Percentiles rank a stretch among this genome's conserved stretches.
These are phyloP conservation scores for Podarcis muralis DNA, from an alignment of 2,113 vertebrate species.

Conservation along the genomic window DNA sequence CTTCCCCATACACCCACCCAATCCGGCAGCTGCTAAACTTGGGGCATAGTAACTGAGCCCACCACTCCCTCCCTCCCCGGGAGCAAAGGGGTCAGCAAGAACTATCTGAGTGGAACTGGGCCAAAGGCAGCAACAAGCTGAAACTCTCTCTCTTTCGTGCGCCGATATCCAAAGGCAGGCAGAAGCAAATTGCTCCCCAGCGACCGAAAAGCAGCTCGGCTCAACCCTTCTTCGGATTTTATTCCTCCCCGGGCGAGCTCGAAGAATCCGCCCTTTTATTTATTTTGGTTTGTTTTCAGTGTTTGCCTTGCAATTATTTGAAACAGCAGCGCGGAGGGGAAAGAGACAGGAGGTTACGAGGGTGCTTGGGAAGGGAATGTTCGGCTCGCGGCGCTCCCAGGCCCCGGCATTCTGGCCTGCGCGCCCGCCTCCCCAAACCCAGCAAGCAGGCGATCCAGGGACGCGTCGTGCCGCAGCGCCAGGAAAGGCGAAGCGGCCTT, in stretches of 20 bases:
- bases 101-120: not conserved
- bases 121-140: not conserved
- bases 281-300: constrained; percentile 3
- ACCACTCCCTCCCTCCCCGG: not conserved
- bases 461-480: too few species aligned
- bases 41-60: too few species aligned
- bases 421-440: not conserved
- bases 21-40: not conserved
- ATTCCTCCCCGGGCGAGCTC: not conserved
- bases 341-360: not conserved
- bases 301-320: constrained; percentile 1
- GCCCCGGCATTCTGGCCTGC: not conserved
- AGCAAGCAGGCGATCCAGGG: too few species aligned
- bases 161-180: not conserved
- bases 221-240: not conserved
- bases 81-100: not conserved
- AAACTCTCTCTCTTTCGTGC: not conserved
- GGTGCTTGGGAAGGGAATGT: not conserved
- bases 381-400: not conserved
- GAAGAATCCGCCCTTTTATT: not conserved
- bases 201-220: not conserved
- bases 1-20: not conserved
- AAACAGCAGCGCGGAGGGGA: not conserved
- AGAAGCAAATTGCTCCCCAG: not conserved
- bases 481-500: not conserved